A percentile compares a stretch with the other conserved stretches of the same genome.
Conservation (phyloP, 2,113 vertebrate species). For the Carettochelys insculpta region DNA sequence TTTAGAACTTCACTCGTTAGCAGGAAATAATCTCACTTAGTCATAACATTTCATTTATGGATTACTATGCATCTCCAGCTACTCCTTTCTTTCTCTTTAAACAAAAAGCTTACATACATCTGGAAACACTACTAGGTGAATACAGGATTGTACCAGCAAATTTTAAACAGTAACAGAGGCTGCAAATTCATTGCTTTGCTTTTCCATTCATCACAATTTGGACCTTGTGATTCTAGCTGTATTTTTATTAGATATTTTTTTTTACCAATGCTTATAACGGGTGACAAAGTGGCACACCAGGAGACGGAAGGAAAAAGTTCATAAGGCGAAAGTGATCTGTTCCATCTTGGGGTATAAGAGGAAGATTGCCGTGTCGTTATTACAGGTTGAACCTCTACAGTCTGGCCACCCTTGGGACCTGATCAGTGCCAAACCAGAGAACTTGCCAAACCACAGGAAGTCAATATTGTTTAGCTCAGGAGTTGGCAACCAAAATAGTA, state of each 20-base stretch:
- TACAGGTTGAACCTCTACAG: no score
- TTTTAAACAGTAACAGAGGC: background rate
- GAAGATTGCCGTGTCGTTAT: background rate
- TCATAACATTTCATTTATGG: background rate
- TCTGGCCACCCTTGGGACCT: no score
- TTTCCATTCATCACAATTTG: background rate
- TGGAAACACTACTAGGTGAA: background rate
- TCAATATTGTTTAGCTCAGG: no score
- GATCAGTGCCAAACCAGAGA: no score
- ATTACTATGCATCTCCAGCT: background rate
- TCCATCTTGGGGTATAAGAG: background rate
- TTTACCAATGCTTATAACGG: background rate
- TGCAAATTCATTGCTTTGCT: background rate
- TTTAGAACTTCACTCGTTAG: conserved; percentile 5
- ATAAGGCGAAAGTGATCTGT: background rate
- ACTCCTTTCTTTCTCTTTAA: background rate
- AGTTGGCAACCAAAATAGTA: no score
- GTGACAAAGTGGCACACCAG: background rate
- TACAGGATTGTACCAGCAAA: background rate
- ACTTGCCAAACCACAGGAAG: no score
- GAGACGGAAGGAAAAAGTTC: background rate
- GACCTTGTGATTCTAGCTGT: background rate
- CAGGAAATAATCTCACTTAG: background rate
- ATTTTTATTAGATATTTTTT: background rate
- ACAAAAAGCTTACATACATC: background rate